phyloP scores from a whole-genome alignment of 1,140 invertebrate species.

The Euwallacea similis region DNA sequence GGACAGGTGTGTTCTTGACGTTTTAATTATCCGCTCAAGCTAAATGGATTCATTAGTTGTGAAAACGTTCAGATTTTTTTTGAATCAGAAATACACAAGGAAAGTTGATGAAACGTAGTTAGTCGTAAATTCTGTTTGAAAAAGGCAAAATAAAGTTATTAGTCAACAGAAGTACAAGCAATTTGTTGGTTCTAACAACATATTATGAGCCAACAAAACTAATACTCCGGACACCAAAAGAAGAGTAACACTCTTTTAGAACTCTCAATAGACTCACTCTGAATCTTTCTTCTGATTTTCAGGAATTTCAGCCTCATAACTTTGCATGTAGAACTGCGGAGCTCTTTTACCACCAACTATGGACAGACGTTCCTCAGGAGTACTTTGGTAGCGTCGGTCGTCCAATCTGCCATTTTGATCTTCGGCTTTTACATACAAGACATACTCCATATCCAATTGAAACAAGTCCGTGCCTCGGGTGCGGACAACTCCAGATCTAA shows the following conservation, averaged over 20 bases:
- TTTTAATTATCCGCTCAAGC: slow-evolving; percentile 8
- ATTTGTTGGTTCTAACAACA: too few relatives aligned
- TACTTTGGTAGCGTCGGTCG: slow-evolving; percentile 85
- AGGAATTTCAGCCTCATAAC: slow-evolving; percentile 91
- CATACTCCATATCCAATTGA: slow-evolving; percentile 94
- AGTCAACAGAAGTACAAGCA: too few relatives aligned
- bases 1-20: slow-evolving; percentile 6
- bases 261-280: slow-evolving; percentile 69
- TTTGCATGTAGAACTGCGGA: slow-evolving; percentile 91
- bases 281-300: slow-evolving; percentile 96
- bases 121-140: too few relatives aligned
- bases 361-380: slow-evolving; percentile 85
- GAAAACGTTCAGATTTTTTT: neutral
- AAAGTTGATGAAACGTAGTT: neutral
- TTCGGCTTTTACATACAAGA: slow-evolving; percentile 93
- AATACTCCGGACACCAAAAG: neutral
- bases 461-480: slow-evolving; percentile 89
- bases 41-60: neutral
- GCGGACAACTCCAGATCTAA: slow-evolving; percentile 89
- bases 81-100: neutral
- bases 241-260: neutral
- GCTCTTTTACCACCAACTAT: slow-evolving; percentile 92
- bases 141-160: too few relatives aligned
- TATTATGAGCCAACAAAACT: too few relatives aligned
- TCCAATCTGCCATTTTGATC: slow-evolving; percentile 91